phyloP scores from a whole-genome alignment of 23 tunicate genomes.

The Trididemnum nubilum region DNA sequence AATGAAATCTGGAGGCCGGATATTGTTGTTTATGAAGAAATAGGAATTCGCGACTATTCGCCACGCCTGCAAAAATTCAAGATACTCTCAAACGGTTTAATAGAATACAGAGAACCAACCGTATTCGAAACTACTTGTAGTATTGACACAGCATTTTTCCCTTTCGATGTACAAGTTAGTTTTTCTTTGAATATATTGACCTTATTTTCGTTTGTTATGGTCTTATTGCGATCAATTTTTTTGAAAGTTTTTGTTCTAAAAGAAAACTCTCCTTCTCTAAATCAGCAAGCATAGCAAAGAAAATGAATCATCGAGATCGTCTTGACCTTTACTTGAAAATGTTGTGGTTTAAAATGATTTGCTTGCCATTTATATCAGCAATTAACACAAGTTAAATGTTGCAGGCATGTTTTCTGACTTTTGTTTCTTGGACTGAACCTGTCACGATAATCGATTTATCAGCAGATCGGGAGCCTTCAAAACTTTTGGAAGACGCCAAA shows the following conservation, averaged over 20 bases:
- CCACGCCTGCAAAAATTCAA: slow-evolving; percentile 54
- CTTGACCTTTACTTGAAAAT: no score
- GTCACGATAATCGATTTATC: slow-evolving; percentile 53
- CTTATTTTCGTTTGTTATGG: background rate
- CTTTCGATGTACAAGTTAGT: slow-evolving; percentile 72
- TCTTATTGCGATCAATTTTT: background rate
- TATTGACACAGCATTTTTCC: slow-evolving; percentile 84
- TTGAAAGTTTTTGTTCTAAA: background rate
- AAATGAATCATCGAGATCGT: no score
- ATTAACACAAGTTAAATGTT: no score
- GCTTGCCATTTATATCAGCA: no score
- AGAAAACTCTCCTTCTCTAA: no score
- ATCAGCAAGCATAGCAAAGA: no score
- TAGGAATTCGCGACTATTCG: slow-evolving; percentile 56
- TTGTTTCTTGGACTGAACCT: slow-evolving; percentile 84
- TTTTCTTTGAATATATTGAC: background rate
- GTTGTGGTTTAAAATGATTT: no score
- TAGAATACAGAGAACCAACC: slow-evolving; percentile 55
- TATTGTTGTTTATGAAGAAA: slow-evolving; percentile 77
- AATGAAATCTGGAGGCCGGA: slow-evolving; percentile 70
- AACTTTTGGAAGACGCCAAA: slow-evolving; percentile 39
- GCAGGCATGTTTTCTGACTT: slow-evolving; percentile 67
- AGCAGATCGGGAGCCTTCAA: slow-evolving; percentile 18
- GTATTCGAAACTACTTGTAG: slow-evolving; percentile 66
- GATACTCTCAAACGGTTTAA: slow-evolving; percentile 44